These are phyloP conservation scores for Callyntrura guangdongensis DNA, from an alignment of 2,888 invertebrate species.

Conservation along the genomic window DNA sequence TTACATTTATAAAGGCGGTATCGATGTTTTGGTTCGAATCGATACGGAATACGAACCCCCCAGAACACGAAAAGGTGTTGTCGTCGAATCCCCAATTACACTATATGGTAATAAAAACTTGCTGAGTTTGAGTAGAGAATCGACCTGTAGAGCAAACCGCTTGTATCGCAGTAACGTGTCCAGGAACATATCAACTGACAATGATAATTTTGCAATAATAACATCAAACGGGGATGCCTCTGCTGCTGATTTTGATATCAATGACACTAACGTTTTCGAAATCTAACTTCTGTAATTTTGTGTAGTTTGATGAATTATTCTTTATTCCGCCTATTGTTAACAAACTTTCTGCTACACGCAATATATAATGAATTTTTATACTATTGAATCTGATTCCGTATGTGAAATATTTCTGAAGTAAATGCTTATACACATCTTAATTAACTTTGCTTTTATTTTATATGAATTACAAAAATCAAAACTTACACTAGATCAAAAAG, in stretches of 20 bases:
- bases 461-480: too few species aligned
- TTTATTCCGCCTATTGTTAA: too few species aligned
- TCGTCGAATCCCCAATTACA: conserved; percentile 75
- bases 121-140: neutral
- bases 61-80: conserved; percentile 58
- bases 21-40: conserved; percentile 80
- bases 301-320: too few species aligned
- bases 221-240: neutral
- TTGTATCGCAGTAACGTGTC: neutral
- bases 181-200: neutral
- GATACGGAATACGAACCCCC: conserved; percentile 68
- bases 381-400: too few species aligned
- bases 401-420: too few species aligned
- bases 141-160: conserved; percentile 29
- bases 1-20: conserved; percentile 79
- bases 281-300: too few species aligned
- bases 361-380: too few species aligned
- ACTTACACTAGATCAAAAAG: too few species aligned
- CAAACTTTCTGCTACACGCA: too few species aligned
- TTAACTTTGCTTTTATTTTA: too few species aligned
- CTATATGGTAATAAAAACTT: neutral
- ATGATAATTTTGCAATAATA: neutral
- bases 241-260: neutral
- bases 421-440: too few species aligned
- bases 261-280: neutral